phyloP scores from a whole-genome alignment of 2,888 invertebrate species.

The Heliconius hortense region DNA sequence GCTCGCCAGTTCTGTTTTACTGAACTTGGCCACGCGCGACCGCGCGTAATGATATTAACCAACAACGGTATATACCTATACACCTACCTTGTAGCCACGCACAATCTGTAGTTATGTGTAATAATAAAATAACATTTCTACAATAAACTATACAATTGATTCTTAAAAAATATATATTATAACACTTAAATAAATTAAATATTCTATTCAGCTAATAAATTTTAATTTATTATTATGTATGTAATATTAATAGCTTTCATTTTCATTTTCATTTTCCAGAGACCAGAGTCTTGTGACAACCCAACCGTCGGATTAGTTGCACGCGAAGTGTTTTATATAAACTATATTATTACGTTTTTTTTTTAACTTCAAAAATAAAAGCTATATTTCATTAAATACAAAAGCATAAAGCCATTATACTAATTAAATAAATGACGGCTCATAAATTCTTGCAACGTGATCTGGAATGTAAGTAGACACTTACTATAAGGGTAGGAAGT shows the following conservation, averaged over 20 bases:
- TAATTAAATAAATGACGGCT: constrained; percentile 23
- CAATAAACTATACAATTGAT: neutral
- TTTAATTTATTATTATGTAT: neutral
- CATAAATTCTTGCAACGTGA: constrained; percentile 28
- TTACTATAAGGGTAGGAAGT: constrained; percentile 28
- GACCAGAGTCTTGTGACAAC: constrained; percentile 2
- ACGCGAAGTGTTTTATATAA: neutral
- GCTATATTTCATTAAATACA: neutral
- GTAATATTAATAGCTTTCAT: neutral
- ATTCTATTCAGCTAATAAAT: neutral
- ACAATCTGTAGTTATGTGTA: neutral
- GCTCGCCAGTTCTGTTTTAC: no score
- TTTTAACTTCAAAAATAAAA: neutral
- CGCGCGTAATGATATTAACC: no score
- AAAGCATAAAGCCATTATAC: neutral
- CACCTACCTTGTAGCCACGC: no score
- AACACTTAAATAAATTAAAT: neutral
- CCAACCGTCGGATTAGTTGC: neutral
- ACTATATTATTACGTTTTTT: constrained; percentile 1
- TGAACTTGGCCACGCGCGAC: no score
- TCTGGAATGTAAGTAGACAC: constrained; percentile 26
- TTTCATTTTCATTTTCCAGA: constrained; percentile 3
- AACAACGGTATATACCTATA: no score
- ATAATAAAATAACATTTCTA: neutral
- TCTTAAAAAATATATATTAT: neutral